These are phyloP conservation scores for Cyprinus carpio DNA, from an alignment of 2,113 vertebrate genomes.

Conservation along the genomic window DNA sequence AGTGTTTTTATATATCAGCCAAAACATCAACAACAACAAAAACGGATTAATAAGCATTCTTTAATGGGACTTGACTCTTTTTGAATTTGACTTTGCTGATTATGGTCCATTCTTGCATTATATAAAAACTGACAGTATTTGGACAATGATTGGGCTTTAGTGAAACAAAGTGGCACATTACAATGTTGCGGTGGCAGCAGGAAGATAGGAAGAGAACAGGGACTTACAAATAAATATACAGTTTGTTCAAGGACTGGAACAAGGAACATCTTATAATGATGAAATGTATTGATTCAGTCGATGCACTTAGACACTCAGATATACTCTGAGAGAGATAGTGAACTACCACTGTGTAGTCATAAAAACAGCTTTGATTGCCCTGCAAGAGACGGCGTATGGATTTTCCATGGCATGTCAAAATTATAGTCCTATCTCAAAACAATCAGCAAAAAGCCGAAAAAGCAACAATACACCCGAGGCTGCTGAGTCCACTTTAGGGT, in stretches of 20 bases:
- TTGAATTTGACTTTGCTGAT: not conserved
- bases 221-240: not conserved
- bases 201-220: not conserved
- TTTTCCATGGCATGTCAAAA: conserved; percentile 71
- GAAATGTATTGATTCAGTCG: conserved; percentile 34
- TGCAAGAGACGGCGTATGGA: conserved; percentile 46
- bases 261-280: conserved; percentile 31
- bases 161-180: not conserved
- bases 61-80: not conserved
- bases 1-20: not conserved
- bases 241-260: conserved; percentile 14
- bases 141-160: not conserved
- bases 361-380: conserved; percentile 63
- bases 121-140: not conserved
- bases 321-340: not conserved
- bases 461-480: conserved; percentile 59
- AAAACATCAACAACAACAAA: not conserved
- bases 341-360: conserved; percentile 45
- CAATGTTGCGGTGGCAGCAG: not conserved
- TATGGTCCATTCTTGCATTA: too few species aligned
- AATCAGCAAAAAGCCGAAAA: conserved; percentile 67
- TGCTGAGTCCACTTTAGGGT: conserved; percentile 66
- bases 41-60: not conserved
- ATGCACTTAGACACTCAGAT: conserved; percentile 22
- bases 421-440: conserved; percentile 71